A percentile compares a stretch with the other conserved stretches of the same genome.
Conservation (phyloP, 2,888 invertebrate genomes). For the Syritta pipiens region DNA sequence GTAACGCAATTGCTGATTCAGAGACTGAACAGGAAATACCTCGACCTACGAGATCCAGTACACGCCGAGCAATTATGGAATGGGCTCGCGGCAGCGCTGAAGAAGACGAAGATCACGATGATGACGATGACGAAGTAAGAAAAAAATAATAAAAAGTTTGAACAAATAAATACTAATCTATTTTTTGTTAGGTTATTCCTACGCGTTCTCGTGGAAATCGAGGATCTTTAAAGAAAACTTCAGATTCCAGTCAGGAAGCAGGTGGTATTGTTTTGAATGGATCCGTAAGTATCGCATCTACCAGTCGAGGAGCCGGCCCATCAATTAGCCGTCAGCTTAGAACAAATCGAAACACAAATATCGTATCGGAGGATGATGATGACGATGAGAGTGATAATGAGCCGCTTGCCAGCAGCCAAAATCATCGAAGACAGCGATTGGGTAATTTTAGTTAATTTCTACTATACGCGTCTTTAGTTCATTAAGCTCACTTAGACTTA, state of each 20-base stretch:
- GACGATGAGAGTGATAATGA: constrained; percentile 77
- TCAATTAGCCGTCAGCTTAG: constrained; percentile 74
- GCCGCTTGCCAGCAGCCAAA: constrained; percentile 76
- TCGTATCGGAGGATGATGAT: constrained; percentile 72
- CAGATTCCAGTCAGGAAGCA: constrained; percentile 73
- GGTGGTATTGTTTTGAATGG: constrained; percentile 53
- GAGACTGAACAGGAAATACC: constrained; percentile 75
- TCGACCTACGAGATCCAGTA: constrained; percentile 77
- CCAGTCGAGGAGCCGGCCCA: constrained; percentile 20
- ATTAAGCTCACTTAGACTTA: too few species aligned
- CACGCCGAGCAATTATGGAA: constrained; percentile 75
- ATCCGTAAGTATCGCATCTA: constrained; percentile 23
- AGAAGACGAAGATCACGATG: constrained; percentile 74
- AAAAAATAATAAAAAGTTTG: not conserved
- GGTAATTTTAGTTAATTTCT: too few species aligned
- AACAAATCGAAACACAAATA: constrained; percentile 77
- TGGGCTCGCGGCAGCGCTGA: constrained; percentile 77
- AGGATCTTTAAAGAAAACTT: constrained; percentile 32
- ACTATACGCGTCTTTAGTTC: too few species aligned
- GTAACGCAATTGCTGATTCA: constrained; percentile 74
- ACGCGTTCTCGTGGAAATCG: constrained; percentile 53
- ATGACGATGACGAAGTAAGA: constrained; percentile 75
- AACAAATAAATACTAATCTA: not conserved
- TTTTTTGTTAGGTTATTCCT: constrained; percentile 73
- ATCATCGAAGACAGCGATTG: constrained; percentile 57